Evolutionary conservation across 1,140 invertebrate genomes (phyloP).

Genomic region (Lysiphlebus fabarum): DNA sequence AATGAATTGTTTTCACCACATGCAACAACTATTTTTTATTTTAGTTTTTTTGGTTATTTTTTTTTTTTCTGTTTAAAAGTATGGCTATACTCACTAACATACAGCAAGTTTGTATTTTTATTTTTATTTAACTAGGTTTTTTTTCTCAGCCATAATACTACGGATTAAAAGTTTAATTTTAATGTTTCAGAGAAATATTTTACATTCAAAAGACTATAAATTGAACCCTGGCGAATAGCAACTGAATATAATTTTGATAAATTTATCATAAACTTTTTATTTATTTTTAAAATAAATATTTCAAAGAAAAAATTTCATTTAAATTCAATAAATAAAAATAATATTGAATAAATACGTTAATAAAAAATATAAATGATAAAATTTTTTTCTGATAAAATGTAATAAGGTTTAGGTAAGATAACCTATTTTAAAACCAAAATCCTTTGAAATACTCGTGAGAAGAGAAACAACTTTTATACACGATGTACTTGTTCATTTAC

Average conservation of each 20-base stretch:
- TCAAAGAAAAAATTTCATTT: not conserved
- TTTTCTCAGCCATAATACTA: not conserved
- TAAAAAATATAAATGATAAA: not conserved
- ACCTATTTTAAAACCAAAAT: conserved; percentile 15
- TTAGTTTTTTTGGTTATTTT: not conserved
- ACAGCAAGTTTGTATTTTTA: not conserved
- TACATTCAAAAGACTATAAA: not conserved
- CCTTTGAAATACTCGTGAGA: conserved; percentile 15
- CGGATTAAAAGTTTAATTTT: conserved; percentile 12
- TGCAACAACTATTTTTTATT: not conserved
- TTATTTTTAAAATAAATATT: no score
- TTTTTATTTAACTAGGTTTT: not conserved
- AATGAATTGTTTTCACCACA: conserved; percentile 11
- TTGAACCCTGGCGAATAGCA: no score
- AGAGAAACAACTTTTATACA: conserved; percentile 19
- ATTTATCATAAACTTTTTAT: no score
- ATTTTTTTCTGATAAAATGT: no score
- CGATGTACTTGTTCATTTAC: conserved; percentile 15
- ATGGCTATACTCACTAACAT: no score
- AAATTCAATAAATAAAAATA: not conserved
- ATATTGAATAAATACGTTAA: not conserved
- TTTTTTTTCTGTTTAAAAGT: not conserved
- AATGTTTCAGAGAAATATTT: conserved; percentile 3
- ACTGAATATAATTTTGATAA: no score
- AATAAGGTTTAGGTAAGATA: conserved; percentile 10